Base-by-base conservation (phyloP, 2,113 vertebrate species). In the Aplodontia rufa region DNA sequence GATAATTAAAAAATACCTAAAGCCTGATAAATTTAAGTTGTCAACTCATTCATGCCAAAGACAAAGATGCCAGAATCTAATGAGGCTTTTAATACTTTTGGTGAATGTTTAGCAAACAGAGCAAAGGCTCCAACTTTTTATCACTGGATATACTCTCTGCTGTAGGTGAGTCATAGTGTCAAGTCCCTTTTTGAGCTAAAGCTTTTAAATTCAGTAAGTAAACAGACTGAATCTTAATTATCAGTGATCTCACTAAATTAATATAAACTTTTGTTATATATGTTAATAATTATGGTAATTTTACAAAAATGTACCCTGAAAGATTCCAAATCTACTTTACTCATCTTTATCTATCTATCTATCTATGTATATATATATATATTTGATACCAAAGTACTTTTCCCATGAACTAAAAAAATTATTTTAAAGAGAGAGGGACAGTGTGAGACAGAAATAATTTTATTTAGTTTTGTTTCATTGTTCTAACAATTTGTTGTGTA, bases 161-260 rank as follows among this genome's bases (percentile, higher is more conserved):
- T 53, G 22, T 0, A 72, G 16, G 24, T 40, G 13, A 95, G 60
- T 91, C 28, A 24, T 69, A 37, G 96, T 13, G 55, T 19, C 19
- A 90, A 87, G 92, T 78, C 14, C 26, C 49, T 93, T 87, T 60
- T 55, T 51, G 71, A 60, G 0, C 5, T 58, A 84, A 83, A 86
- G 14, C 0, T 68, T 95, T 96, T 90, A 8, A 5, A 40, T 66
- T 85, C 47, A 68, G 4, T 84, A 75, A 93, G 30, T 2, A 92
- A 93, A 95, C 1, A 14, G 40, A 16, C 40, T 88, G 10, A 94
- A 55, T 90, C 40, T 68, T 93, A 95, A 87, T 88, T 88, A n/a
- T 89, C 86, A 85, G 0, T 66, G 16, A 37, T 47, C 0, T 92
- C 30, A 78, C 80, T 71, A 8, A 91, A 40, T 58, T 74, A 0